Evolutionary conservation across 2,113 vertebrate genomes (phyloP), one percentile per base, ranked within the genome.

Genomic region (Colinus virginianus): DNA sequence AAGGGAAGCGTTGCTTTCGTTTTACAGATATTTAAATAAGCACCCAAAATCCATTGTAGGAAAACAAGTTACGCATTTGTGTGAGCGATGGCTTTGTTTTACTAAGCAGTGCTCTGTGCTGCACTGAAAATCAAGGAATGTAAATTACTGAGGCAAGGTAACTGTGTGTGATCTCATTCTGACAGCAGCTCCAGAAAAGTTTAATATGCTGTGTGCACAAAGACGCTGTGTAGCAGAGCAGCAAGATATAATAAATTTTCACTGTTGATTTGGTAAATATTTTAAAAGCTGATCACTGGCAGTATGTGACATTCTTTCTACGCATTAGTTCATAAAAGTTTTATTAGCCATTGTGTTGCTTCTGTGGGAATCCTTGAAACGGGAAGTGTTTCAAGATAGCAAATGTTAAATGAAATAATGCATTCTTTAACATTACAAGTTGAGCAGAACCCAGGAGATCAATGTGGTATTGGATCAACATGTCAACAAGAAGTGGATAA

Each of bases 271-370:
- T 83, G 43, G 77, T 96, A 96, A 97, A 95, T 96, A 93, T 94
- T 97, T 97, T 30, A 95, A 94, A 96, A 92, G 90, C 83, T 91
- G 6, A 78, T 94, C 67, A 75, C 78, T 87, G 55, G 61, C 59
- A 46, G 76, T 89, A 43, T 49, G 25, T 56, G 93, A 94, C 90
- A 95, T 72, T 80, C 95, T 94, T 96, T 34, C 55, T 70, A 30
- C 64, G 11, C 80, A 94, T 93, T 74, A 71, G 71, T 94, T 96
- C 74, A 88, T 97, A 30, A 96, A 97, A 94, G 66, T 94, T 96
- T 97, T 94, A 97, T 96, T 94, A 96, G 90, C 81, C 69, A n/a
- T 86, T 80, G 91, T 93, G 75, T 88, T 90, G 48, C 66, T 95
- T 96, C 78, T 85, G 48, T 91, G 80, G 56, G 53, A 96, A 93